Evolutionary conservation across 2,888 invertebrate genomes (phyloP).

Genomic region (Antheraea assamensis): DNA sequence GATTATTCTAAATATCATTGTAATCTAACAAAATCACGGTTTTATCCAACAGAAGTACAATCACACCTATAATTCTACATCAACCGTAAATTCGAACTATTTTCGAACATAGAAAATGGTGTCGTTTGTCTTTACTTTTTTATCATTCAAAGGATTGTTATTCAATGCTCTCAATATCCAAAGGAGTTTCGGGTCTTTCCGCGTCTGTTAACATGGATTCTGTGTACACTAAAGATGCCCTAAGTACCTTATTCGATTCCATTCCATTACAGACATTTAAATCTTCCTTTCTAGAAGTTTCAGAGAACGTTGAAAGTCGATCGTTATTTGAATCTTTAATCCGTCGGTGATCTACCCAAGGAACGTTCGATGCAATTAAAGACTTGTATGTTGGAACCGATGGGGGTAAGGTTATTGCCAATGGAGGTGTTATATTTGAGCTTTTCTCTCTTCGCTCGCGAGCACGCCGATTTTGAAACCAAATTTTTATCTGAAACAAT

Average conservation of each 20-base stretch:
- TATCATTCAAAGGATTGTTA: slow-evolving; percentile 26
- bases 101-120: background rate
- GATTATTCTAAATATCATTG: no score
- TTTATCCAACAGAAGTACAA: background rate
- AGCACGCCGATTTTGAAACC: slow-evolving; percentile 92
- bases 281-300: background rate
- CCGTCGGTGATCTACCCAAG: slow-evolving; percentile 15
- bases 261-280: background rate
- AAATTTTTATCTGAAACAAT: slow-evolving; percentile 83
- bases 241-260: background rate
- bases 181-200: slow-evolving; percentile 52
- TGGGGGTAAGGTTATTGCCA: slow-evolving; percentile 60
- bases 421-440: slow-evolving; percentile 57
- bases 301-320: background rate
- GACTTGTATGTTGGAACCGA: slow-evolving; percentile 34
- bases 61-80: background rate
- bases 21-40: no score
- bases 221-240: background rate
- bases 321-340: background rate
- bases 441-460: slow-evolving; percentile 86
- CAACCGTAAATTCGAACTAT: background rate
- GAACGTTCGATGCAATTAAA: background rate
- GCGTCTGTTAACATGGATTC: slow-evolving; percentile 29
- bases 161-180: slow-evolving; percentile 65
- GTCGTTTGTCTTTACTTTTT: background rate